Conservation (phyloP, 1,140 invertebrate genomes). For the Conus betulinus region DNA sequence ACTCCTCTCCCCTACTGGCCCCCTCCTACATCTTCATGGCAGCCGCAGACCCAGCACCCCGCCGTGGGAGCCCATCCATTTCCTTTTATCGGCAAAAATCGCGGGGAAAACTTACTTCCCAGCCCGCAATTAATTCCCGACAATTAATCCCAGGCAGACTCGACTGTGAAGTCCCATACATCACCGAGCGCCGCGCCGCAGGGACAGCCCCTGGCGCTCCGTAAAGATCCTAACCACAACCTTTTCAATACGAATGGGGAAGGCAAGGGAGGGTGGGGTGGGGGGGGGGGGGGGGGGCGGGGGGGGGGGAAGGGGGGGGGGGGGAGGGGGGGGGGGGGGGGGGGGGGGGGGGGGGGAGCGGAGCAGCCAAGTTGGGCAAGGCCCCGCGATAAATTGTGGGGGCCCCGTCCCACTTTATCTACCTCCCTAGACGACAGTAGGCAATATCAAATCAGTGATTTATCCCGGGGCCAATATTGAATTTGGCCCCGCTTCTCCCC, state of each 20-base stretch:
- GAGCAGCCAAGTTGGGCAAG: neutral
- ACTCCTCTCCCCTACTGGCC: neutral
- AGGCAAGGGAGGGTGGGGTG: neutral
- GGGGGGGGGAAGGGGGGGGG: neutral
- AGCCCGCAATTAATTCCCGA: neutral
- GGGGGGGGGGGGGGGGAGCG: too few relatives aligned
- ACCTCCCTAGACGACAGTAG: neutral
- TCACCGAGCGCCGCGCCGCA: neutral
- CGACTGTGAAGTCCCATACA: neutral
- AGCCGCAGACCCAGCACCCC: too few relatives aligned
- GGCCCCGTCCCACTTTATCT: constrained; percentile 13
- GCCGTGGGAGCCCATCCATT: neutral
- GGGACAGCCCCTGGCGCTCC: neutral
- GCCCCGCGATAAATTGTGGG: neutral
- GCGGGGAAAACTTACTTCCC: neutral
- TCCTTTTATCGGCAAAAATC: neutral
- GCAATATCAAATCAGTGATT: constrained; percentile 39
- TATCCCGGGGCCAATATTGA: constrained; percentile 32
- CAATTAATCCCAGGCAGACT: neutral
- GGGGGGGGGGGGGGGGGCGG: neutral
- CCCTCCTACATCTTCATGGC: too few relatives aligned
- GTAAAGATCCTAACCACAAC: neutral
- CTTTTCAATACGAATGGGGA: neutral
- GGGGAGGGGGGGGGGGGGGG: neutral
- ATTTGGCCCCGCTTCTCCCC: neutral